A percentile compares a stretch with the other conserved stretches of the same genome.
phyloP scores from a whole-genome alignment of 2,797 vertebrate genomes.

The Aselliscus stoliczkanus region DNA sequence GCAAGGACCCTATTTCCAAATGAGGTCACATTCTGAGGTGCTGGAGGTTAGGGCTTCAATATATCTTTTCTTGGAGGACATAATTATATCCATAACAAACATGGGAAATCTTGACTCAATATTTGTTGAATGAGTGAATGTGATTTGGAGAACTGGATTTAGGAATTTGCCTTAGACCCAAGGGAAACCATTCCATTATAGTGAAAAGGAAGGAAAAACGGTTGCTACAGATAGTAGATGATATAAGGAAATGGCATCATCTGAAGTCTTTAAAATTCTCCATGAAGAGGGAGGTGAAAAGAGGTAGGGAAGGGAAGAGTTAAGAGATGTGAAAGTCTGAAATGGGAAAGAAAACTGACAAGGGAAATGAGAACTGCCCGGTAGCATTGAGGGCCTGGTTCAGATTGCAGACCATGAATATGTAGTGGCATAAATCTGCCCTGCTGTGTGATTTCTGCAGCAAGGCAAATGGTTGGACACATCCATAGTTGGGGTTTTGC shows the following conservation, averaged over 20 bases:
- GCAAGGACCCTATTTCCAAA: neutral
- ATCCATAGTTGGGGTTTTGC: neutral
- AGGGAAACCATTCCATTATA: neutral
- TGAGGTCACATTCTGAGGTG: neutral
- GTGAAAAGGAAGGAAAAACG: neutral
- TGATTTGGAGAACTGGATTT: neutral
- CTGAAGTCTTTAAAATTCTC: neutral
- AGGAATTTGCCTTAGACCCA: neutral
- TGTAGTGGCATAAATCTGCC: neutral
- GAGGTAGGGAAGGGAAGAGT: neutral
- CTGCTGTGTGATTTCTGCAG: neutral
- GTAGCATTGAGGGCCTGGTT: neutral
- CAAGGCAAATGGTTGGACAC: neutral
- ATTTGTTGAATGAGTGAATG: neutral
- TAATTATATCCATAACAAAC: neutral
- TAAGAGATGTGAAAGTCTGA: neutral
- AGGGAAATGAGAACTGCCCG: neutral
- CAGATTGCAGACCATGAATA: neutral
- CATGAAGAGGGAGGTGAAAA: neutral
- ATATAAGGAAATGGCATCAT: neutral
- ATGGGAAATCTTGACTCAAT: neutral
- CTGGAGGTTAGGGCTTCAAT: neutral
- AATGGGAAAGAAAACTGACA: neutral
- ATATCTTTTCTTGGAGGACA: neutral
- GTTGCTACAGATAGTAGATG: neutral